These are phyloP conservation scores for Creontiades dilutus DNA, from an alignment of 2,888 invertebrate genomes.

Conservation along the genomic window DNA sequence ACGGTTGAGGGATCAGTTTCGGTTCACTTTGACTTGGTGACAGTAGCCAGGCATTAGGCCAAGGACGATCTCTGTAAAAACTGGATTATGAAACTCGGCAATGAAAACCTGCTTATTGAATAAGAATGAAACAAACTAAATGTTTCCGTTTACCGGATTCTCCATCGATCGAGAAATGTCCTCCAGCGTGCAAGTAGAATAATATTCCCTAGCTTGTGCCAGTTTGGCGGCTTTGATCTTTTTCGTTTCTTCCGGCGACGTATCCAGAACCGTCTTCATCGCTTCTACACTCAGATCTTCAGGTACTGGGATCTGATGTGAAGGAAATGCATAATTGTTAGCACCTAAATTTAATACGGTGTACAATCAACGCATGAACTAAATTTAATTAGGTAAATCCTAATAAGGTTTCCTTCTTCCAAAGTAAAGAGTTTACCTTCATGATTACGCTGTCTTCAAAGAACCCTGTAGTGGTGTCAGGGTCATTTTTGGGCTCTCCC, in stretches of 20 bases:
- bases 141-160: neutral
- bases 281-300: constrained; percentile 40
- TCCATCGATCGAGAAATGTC: constrained; percentile 21
- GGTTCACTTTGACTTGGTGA: too few relatives aligned
- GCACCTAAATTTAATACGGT: too few relatives aligned
- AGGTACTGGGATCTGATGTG: neutral
- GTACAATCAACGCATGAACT: too few relatives aligned
- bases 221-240: neutral
- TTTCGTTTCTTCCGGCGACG: neutral
- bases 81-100: too few relatives aligned
- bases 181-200: neutral
- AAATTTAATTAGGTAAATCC: too few relatives aligned
- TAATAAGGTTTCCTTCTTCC: too few relatives aligned
- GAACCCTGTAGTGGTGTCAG: neutral
- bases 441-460: neutral
- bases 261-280: constrained; percentile 19
- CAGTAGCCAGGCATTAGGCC: too few relatives aligned
- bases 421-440: neutral
- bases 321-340: too few relatives aligned
- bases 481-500: neutral
- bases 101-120: too few relatives aligned
- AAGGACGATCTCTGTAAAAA: too few relatives aligned
- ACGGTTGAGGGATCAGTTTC: too few relatives aligned
- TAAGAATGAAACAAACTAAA: too few relatives aligned
- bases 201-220: neutral